Conservation (phyloP, 2,888 invertebrate genomes). For the Mystacides longicornis region DNA sequence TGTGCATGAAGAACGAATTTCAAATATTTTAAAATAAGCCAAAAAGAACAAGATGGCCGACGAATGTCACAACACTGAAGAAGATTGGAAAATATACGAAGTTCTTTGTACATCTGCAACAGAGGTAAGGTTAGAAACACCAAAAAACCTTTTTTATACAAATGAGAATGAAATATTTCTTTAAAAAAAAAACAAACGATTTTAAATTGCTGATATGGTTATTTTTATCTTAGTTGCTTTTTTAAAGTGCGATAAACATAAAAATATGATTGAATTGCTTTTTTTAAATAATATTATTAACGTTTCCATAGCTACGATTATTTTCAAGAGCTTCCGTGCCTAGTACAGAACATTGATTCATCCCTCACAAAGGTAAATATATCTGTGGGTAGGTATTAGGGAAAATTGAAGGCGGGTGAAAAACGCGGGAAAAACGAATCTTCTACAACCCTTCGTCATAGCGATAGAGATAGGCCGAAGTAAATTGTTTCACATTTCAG, state of each 20-base stretch:
- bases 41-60: constrained; percentile 23
- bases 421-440: constrained; percentile 13
- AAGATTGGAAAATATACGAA: constrained; percentile 71
- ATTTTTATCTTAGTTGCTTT: neutral
- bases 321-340: constrained; percentile 19
- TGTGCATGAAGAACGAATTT: too few species aligned
- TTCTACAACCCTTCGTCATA: neutral
- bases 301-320: constrained; percentile 18
- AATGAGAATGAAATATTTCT: too few species aligned
- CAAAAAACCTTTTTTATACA: too few species aligned
- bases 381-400: neutral
- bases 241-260: neutral
- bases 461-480: constrained; percentile 5
- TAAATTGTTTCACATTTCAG: too few species aligned
- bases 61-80: constrained; percentile 43
- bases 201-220: neutral
- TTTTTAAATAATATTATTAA: neutral
- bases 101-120: constrained; percentile 51
- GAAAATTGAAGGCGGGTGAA: neutral
- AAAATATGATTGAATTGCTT: neutral
- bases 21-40: too few species aligned
- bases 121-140: constrained; percentile 48
- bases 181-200: too few species aligned
- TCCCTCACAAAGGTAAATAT: neutral
- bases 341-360: constrained; percentile 25